A percentile compares a stretch with the other conserved stretches of the same genome.
These are phyloP conservation scores for Fistularia tabacaria DNA, from an alignment of 2,797 vertebrate genomes.

Conservation along the genomic window DNA sequence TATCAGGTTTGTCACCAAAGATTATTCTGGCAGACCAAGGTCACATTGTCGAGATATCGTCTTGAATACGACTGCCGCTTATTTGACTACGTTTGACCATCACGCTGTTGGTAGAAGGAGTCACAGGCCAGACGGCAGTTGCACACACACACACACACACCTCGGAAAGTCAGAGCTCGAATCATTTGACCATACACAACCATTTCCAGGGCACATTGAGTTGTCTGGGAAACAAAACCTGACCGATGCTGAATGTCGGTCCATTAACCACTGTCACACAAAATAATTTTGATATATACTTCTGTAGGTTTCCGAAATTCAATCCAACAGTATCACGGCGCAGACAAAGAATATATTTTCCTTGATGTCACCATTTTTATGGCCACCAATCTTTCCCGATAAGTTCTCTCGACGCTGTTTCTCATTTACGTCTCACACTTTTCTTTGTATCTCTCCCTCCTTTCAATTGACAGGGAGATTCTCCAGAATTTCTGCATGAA, in stretches of 20 bases:
- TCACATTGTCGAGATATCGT: slow-evolving; percentile 76
- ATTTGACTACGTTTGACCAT: slow-evolving; percentile 13
- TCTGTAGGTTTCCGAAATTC: slow-evolving; percentile 18
- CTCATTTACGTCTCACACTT: slow-evolving; percentile 40
- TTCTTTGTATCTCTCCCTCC: slow-evolving; percentile 38
- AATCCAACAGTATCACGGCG: slow-evolving; percentile 15
- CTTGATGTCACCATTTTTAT: slow-evolving; percentile 18
- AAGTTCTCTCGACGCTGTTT: slow-evolving; percentile 24
- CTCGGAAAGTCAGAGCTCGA: slow-evolving; percentile 13
- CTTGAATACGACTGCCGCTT: slow-evolving; percentile 48
- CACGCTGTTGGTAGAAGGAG: slow-evolving; percentile 1
- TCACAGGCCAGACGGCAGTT: slow-evolving; percentile 16
- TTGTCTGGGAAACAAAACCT: slow-evolving; percentile 38
- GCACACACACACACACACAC: slow-evolving; percentile 4
- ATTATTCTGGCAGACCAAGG: slow-evolving; percentile 82
- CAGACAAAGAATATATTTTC: slow-evolving; percentile 26
- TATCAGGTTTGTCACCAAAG: slow-evolving; percentile 85
- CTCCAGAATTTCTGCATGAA: slow-evolving; percentile 43
- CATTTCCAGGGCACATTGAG: slow-evolving; percentile 35
- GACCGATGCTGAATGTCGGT: slow-evolving; percentile 27
- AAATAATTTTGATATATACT: slow-evolving; percentile 26
- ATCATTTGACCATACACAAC: slow-evolving; percentile 28
- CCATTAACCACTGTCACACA: slow-evolving; percentile 44
- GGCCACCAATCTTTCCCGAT: slow-evolving; percentile 10
- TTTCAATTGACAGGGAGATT: slow-evolving; percentile 31